phyloP scores from a whole-genome alignment of 2,888 invertebrate species.

The Calliphora vomitoria region DNA sequence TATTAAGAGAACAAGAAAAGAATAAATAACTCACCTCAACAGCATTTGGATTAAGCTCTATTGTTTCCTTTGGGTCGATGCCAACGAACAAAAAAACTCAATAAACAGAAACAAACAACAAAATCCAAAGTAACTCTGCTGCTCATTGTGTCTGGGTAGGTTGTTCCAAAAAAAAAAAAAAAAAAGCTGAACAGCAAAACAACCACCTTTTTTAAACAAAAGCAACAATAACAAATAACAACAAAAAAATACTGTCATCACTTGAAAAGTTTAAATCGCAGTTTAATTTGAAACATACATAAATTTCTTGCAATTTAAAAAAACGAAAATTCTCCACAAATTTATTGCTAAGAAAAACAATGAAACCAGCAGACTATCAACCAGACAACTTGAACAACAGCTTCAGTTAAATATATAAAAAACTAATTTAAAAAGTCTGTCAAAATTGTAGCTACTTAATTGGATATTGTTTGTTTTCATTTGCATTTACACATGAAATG shows the following conservation, averaged over 20 bases:
- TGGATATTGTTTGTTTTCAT: constrained; percentile 47
- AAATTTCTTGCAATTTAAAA: constrained; percentile 1
- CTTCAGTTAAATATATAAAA: constrained; percentile 6
- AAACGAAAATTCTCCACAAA: constrained; percentile 19
- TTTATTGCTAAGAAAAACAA: constrained; percentile 30
- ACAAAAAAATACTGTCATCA: constrained; percentile 17
- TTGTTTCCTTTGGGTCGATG: constrained; percentile 40
- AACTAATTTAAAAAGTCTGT: not conserved
- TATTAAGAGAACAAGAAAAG: not conserved
- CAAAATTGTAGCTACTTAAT: constrained; percentile 25
- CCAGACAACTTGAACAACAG: constrained; percentile 2
- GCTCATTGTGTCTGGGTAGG: constrained; percentile 51
- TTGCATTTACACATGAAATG: constrained; percentile 38
- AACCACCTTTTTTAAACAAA: constrained; percentile 30
- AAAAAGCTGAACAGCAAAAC: not conserved
- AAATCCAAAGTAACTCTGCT: constrained; percentile 19
- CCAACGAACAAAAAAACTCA: constrained; percentile 29
- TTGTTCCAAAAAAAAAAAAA: not conserved
- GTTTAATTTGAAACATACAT: constrained; percentile 38
- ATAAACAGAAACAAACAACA: constrained; percentile 14
- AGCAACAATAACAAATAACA: constrained; percentile 21
- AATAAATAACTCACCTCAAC: constrained; percentile 36
- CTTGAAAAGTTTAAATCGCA: constrained; percentile 3
- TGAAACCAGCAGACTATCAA: not conserved
- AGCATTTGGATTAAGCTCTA: constrained; percentile 31